phyloP scores from a whole-genome alignment of 2,113 vertebrate species.

The Cyphomyrus discorhynchus region DNA sequence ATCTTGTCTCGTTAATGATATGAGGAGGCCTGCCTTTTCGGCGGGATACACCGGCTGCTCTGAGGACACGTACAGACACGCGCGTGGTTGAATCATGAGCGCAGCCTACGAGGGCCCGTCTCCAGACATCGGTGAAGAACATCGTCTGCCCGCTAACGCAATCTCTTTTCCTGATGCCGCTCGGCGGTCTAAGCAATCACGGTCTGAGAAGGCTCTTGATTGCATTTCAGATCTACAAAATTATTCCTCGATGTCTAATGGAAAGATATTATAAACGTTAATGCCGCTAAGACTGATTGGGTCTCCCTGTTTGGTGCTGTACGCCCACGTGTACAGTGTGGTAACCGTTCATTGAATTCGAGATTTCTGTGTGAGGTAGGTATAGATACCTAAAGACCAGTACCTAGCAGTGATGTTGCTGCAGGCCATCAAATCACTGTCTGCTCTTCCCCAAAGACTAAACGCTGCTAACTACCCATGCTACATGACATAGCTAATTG shows the following conservation, averaged over 20 bases:
- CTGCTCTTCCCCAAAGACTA: conserved; percentile 3
- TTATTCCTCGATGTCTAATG: neutral
- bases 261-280: conserved; percentile 4
- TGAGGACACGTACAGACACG: neutral
- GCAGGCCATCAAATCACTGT: neutral
- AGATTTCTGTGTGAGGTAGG: neutral
- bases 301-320: neutral
- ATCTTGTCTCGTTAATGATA: conserved; percentile 8
- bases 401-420: neutral
- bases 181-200: neutral
- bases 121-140: neutral
- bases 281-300: neutral
- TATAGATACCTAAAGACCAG: neutral
- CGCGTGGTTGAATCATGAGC: neutral
- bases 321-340: neutral
- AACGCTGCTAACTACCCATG: neutral
- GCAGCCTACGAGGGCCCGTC: neutral
- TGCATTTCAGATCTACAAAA: neutral
- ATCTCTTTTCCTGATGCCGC: neutral
- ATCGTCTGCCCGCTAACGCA: neutral
- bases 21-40: conserved; percentile 10
- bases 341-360: neutral
- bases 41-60: neutral
- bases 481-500: neutral
- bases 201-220: neutral